Conservation (phyloP, 2,888 invertebrate genomes). For the Ypsolopha scabrella region DNA sequence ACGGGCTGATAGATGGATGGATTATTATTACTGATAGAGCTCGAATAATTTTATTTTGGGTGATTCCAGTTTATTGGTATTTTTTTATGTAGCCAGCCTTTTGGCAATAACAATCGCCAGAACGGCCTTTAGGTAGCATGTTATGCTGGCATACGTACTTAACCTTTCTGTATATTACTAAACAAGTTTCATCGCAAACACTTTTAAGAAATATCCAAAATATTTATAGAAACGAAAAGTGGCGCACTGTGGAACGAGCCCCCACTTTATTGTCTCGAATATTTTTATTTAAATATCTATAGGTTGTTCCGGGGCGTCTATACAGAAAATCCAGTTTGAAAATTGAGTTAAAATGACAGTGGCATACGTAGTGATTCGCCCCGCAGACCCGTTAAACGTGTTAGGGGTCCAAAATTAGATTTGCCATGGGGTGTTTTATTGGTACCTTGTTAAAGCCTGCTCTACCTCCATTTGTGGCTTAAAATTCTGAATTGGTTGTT, state of each 20-base stretch:
- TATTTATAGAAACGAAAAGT: no score
- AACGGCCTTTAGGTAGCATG: no score
- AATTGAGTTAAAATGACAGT: constrained; percentile 71
- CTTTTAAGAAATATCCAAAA: no score
- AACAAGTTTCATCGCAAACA: no score
- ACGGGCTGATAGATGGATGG: no score
- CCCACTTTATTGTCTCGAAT: constrained; percentile 50
- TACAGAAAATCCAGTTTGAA: constrained; percentile 32
- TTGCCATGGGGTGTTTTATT: constrained; percentile 61
- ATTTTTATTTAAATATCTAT: constrained; percentile 51
- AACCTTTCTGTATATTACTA: no score
- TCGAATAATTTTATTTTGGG: no score
- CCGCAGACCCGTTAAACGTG: constrained; percentile 64
- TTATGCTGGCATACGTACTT: no score
- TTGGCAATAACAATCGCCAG: no score
- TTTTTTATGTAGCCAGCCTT: neutral
- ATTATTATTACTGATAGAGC: no score
- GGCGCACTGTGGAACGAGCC: neutral
- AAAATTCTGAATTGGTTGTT: neutral
- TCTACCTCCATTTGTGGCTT: constrained; percentile 24
- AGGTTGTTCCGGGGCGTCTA: constrained; percentile 16
- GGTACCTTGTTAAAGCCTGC: constrained; percentile 65
- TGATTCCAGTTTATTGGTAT: no score
- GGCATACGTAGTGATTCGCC: constrained; percentile 67
- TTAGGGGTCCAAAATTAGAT: constrained; percentile 67